These are phyloP conservation scores for Spinibarbus caldwelli DNA, from an alignment of 2,797 vertebrate species.

Conservation along the genomic window DNA sequence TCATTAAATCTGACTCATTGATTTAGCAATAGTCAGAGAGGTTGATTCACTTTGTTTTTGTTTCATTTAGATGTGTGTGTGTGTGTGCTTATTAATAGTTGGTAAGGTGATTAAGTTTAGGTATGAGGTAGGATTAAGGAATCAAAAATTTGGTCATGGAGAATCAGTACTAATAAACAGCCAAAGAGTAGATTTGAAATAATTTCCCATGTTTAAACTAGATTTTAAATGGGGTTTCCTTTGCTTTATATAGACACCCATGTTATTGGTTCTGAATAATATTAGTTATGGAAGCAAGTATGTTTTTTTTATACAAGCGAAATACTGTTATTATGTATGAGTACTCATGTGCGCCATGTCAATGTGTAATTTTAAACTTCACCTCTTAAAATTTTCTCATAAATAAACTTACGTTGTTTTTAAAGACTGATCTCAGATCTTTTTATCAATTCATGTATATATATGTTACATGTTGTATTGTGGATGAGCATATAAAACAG, in stretches of 20 bases:
- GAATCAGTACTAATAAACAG: not conserved
- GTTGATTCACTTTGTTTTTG: not conserved
- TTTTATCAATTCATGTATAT: not conserved
- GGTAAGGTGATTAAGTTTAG: not conserved
- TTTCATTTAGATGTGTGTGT: not conserved
- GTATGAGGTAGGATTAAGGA: not conserved
- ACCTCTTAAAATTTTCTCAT: not conserved
- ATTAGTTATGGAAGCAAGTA: conserved; percentile 38
- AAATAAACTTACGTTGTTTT: not conserved
- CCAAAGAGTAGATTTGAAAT: not conserved
- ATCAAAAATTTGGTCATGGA: not conserved
- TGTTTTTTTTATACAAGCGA: not conserved
- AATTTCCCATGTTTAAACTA: not conserved
- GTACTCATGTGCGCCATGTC: not conserved
- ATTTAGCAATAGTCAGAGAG: not conserved
- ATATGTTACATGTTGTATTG: not conserved
- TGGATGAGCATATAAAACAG: not conserved
- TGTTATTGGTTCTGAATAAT: conserved; percentile 11
- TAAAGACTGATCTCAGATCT: not conserved
- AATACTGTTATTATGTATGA: conserved; percentile 42
- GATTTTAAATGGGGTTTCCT: not conserved
- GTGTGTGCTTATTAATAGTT: not conserved
- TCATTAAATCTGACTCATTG: not conserved
- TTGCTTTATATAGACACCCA: not conserved
- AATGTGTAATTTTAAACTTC: conserved; percentile 36